Evolutionary conservation across 1,140 invertebrate genomes (phyloP).

Genomic region (Contarinia nasturtii): DNA sequence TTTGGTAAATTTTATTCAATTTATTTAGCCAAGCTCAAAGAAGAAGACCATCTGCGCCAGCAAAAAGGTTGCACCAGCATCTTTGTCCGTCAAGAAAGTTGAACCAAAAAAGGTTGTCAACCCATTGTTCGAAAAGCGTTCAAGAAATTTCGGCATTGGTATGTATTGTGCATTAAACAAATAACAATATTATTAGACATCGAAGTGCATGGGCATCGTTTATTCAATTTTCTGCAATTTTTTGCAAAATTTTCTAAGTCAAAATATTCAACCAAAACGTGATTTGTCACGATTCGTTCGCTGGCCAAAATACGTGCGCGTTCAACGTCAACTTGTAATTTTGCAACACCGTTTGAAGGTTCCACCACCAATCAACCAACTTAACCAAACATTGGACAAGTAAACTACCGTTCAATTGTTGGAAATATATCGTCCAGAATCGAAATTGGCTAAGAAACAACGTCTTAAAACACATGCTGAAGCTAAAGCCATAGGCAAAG

Average conservation of each 20-base stretch:
- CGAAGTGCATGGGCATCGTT: background rate
- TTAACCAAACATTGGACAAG: slow-evolving; percentile 80
- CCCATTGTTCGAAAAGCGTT: slow-evolving; percentile 92
- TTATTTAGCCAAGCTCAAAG: slow-evolving; percentile 36
- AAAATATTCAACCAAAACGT: slow-evolving; percentile 93
- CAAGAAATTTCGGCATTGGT: slow-evolving; percentile 98
- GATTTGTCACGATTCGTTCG: slow-evolving; percentile 94
- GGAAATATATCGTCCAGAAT: slow-evolving; percentile 95
- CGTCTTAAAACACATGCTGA: slow-evolving; percentile 78
- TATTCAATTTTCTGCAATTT: too few species aligned
- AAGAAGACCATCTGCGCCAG: slow-evolving; percentile 68
- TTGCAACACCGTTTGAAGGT: slow-evolving; percentile 93
- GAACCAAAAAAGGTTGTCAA: slow-evolving; percentile 86
- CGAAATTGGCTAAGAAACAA: slow-evolving; percentile 72
- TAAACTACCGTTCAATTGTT: slow-evolving; percentile 86
- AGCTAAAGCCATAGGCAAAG: slow-evolving; percentile 71
- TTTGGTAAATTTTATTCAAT: too few species aligned
- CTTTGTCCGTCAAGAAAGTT: slow-evolving; percentile 76
- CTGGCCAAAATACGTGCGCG: slow-evolving; percentile 98
- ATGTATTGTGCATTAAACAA: slow-evolving; percentile 21
- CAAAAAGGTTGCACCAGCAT: slow-evolving; percentile 89
- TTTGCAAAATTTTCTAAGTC: slow-evolving; percentile 41
- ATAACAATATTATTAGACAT: background rate
- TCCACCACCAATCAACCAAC: slow-evolving; percentile 98
- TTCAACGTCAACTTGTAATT: slow-evolving; percentile 91